These are phyloP conservation scores for Brachyistius frenatus DNA, from an alignment of 2,113 vertebrate species.

Conservation along the genomic window DNA sequence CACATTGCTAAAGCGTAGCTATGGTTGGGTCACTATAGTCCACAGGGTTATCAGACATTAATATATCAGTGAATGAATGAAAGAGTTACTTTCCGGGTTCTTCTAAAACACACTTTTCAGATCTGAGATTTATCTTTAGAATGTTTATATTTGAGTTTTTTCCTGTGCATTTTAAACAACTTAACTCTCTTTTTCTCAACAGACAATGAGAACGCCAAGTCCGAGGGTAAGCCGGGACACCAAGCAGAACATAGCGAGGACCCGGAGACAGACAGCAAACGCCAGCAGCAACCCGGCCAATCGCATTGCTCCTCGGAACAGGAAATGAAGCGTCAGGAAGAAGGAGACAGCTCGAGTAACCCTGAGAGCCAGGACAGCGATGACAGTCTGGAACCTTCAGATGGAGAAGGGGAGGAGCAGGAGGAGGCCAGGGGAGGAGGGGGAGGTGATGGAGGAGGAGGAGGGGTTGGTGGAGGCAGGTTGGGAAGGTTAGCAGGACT, in stretches of 20 bases:
- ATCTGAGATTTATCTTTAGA: no score
- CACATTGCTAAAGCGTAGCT: no score
- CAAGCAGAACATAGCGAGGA: conserved; percentile 94
- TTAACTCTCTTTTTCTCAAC: conserved; percentile 64
- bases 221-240: conserved; percentile 91
- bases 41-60: no score
- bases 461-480: conserved; percentile 52
- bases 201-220: conserved; percentile 96
- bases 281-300: conserved; percentile 83
- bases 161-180: neutral
- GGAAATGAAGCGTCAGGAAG: conserved; percentile 94
- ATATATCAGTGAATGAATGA: no score
- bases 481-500: conserved; percentile 51
- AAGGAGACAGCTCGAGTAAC: conserved; percentile 96
- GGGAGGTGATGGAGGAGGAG: conserved; percentile 59
- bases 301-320: conserved; percentile 86
- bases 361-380: conserved; percentile 97
- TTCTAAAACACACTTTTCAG: no score
- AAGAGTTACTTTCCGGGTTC: no score
- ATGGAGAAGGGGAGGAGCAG: conserved; percentile 90
- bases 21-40: no score
- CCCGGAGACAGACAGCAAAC: conserved; percentile 91
- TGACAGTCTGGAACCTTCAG: conserved; percentile 95
- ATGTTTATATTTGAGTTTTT: neutral
- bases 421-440: conserved; percentile 70